Conservation (phyloP, 2,113 vertebrate genomes). For the Calonectris borealis region DNA sequence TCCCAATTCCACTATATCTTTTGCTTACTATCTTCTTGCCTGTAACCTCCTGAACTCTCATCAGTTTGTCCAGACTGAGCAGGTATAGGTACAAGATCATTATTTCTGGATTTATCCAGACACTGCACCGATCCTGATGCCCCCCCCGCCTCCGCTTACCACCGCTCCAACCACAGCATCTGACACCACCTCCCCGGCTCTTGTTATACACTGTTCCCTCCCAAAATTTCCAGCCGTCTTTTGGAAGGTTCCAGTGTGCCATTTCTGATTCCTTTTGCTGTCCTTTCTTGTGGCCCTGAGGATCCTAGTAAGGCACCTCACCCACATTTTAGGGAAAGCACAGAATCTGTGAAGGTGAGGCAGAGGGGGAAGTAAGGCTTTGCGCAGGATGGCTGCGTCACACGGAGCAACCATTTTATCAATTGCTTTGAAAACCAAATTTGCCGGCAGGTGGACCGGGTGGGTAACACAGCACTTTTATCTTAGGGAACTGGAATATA, state of each 20-base stretch:
- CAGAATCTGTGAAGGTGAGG: neutral
- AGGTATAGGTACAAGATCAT: neutral
- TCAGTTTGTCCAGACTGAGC: neutral
- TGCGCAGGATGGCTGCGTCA: neutral
- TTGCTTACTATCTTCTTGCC: neutral
- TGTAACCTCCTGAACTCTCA: neutral
- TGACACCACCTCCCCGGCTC: neutral
- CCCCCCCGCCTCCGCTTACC: neutral
- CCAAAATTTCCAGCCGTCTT: neutral
- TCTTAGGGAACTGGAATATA: neutral
- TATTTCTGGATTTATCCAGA: neutral
- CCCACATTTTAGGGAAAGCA: neutral
- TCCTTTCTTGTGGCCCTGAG: neutral
- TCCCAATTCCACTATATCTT: neutral
- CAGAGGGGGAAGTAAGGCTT: neutral
- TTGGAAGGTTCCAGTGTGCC: neutral
- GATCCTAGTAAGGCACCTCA: neutral
- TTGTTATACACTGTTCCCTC: neutral
- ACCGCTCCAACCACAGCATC: neutral
- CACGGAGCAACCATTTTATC: neutral
- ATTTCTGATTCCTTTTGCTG: neutral
- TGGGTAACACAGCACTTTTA: neutral
- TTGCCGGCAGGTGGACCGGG: neutral
- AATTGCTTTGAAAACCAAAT: neutral
- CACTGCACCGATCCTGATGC: neutral